phyloP scores from a whole-genome alignment of 2,888 invertebrate genomes.

The Parnassius apollo region DNA sequence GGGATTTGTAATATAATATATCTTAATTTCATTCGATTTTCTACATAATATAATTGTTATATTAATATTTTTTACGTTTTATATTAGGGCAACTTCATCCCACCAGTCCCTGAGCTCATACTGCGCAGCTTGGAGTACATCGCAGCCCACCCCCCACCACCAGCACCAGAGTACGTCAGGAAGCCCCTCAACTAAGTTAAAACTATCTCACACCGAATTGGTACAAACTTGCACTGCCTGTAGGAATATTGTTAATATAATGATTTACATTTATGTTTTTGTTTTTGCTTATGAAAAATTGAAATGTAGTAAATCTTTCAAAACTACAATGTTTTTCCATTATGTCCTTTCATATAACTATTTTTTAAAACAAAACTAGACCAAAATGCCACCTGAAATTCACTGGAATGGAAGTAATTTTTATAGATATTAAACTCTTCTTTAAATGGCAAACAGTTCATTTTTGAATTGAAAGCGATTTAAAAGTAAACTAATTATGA shows the following conservation, averaged over 20 bases:
- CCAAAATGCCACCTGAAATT: too few relatives aligned
- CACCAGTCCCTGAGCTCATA: slow-evolving; percentile 52
- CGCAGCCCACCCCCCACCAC: slow-evolving; percentile 43
- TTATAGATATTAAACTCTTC: too few relatives aligned
- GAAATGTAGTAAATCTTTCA: slow-evolving; percentile 18
- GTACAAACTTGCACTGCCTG: slow-evolving; percentile 37
- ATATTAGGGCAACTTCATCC: slow-evolving; percentile 53
- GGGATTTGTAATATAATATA: neutral
- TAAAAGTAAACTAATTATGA: too few relatives aligned
- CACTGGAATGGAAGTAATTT: too few relatives aligned
- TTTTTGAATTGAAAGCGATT: too few relatives aligned
- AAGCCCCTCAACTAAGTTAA: slow-evolving; percentile 27
- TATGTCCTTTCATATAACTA: neutral
- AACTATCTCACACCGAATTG: slow-evolving; percentile 27
- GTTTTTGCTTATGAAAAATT: slow-evolving; percentile 18
- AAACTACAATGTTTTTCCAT: slow-evolving; percentile 10
- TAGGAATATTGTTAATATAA: slow-evolving; percentile 26
- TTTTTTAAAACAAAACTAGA: neutral
- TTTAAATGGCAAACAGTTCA: too few relatives aligned
- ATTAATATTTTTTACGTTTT: slow-evolving; percentile 13
- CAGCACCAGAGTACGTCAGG: slow-evolving; percentile 26
- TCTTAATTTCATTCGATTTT: neutral
- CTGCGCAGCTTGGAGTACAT: slow-evolving; percentile 51
- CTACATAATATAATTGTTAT: too few relatives aligned
- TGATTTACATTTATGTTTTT: slow-evolving; percentile 20